Base-by-base conservation (phyloP, 37 sponge, comb jelly and placozoan species). In the Spongilla lacustris region DNA sequence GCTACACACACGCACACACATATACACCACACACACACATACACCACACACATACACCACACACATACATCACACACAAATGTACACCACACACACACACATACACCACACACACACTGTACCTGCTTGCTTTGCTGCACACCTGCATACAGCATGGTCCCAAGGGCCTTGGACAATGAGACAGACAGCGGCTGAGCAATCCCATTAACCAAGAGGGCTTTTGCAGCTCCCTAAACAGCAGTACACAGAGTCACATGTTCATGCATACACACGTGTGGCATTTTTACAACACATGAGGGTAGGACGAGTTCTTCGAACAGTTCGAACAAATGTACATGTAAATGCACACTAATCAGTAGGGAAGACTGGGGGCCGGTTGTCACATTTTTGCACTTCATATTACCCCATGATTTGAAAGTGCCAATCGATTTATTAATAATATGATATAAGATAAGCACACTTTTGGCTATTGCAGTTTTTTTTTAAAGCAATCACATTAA, bases 151-250 rank as follows among this genome's bases (percentile, higher is more conserved):
- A 79, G 33, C 67, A 67, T 86, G 33, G 22, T 14, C 8, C 17
- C 71, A 24, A 86, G 73, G 30, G 75, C 50, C 50, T 69, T 50
- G 58, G 78, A 77, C 24, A 91, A 68, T 21, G 92, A 83, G 79
- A 87, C 50, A 19, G 49, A 88, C 73, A 92, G 41, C 3, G 34
- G 27, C 12, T 88, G 82, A 34, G n/a, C 23, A 12, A 92, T 21
- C 4, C 74, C 74, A 58, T 84, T 92, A 34, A 88, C 79, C 31
- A 92, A 66, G 36, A 88, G 76, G 21, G 68, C n/a, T 36, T 84
- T 84, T 4, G 84, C 92, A 50, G 86, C 81, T 41, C 68, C 85
- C 69, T 74, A 27, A 25, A 24, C 30, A 48, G 33, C 10, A 6
- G 8, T 6, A 24, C 24, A 31, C 76, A 75, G 32, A 75, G 35